Percentiles rank a stretch among this genome's conserved stretches.
Evolutionary conservation across 1,140 invertebrate genomes (phyloP).

Genomic region (Mizuhopecten yessoensis): DNA sequence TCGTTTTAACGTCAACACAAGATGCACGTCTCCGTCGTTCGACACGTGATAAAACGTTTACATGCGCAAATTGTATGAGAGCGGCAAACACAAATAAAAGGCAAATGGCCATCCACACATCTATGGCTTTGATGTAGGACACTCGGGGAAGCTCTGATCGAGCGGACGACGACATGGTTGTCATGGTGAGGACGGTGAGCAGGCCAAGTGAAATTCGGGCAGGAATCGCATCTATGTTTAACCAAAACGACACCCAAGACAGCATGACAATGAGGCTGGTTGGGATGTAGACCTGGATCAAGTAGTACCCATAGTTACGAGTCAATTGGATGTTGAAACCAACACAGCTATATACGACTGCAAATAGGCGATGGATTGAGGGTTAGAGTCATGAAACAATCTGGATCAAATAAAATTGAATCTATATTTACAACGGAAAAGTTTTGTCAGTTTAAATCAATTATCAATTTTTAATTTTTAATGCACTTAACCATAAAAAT

Average conservation of each 20-base stretch:
- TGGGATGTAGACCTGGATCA: constrained; percentile 96
- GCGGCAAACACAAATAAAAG: constrained; percentile 94
- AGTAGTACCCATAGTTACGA: constrained; percentile 95
- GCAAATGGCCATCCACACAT: constrained; percentile 94
- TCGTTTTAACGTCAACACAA: neutral
- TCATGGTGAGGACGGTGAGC: constrained; percentile 73
- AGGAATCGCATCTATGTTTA: constrained; percentile 86
- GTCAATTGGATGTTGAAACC: constrained; percentile 89
- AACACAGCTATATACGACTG: constrained; percentile 54
- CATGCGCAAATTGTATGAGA: constrained; percentile 92
- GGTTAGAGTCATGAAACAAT: neutral
- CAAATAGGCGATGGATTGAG: neutral
- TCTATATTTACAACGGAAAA: too few relatives aligned
- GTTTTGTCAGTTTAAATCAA: too few relatives aligned
- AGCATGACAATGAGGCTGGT: constrained; percentile 96
- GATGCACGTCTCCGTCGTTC: constrained; percentile 53
- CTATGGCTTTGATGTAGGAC: constrained; percentile 88
- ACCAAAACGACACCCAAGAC: constrained; percentile 98
- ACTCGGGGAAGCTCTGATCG: constrained; percentile 83
- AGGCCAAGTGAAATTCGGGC: constrained; percentile 86
- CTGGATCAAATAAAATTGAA: neutral
- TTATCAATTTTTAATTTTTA: too few relatives aligned
- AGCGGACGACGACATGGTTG: constrained; percentile 70
- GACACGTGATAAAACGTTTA: constrained; percentile 81
- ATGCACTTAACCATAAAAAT: too few relatives aligned